A percentile compares a stretch with the other conserved stretches of the same genome.
phyloP scores from a whole-genome alignment of 2,888 invertebrate genomes.

The Archaeoteleia sp. region DNA sequence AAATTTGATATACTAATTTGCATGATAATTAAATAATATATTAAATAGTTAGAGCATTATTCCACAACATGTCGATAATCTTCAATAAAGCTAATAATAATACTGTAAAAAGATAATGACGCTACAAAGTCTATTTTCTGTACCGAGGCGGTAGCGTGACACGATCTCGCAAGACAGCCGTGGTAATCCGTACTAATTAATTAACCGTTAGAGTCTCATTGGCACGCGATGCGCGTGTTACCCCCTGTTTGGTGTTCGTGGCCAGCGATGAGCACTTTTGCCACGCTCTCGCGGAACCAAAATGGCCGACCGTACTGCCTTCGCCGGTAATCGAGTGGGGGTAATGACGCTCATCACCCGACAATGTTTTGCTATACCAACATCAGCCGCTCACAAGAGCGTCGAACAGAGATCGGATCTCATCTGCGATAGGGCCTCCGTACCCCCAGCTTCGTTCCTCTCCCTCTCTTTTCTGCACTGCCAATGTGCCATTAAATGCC shows the following conservation, averaged over 20 bases:
- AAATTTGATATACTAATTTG: too few relatives aligned
- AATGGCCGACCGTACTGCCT: conserved; percentile 72
- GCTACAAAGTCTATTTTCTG: conserved; percentile 38
- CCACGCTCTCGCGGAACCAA: conserved; percentile 65
- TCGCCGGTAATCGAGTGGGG: conserved; percentile 64
- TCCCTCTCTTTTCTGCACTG: conserved; percentile 25
- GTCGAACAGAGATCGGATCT: conserved; percentile 65
- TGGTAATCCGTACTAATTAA: conserved; percentile 69
- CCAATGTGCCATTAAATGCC: conserved; percentile 2
- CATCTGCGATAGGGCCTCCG: conserved; percentile 67
- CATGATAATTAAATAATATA: too few relatives aligned
- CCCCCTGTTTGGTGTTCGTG: conserved; percentile 55
- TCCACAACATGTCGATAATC: too few relatives aligned
- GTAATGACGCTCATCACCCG: conserved; percentile 75
- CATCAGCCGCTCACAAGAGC: conserved; percentile 60
- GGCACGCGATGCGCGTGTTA: conserved; percentile 67
- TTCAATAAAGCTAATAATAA: conserved; percentile 23
- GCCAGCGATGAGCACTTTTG: conserved; percentile 54
- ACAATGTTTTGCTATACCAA: conserved; percentile 74
- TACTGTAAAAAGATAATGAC: conserved; percentile 40
- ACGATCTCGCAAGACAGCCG: conserved; percentile 53
- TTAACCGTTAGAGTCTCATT: conserved; percentile 69
- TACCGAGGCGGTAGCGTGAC: conserved; percentile 51
- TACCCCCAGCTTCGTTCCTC: conserved; percentile 43
- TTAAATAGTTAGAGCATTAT: too few relatives aligned